A percentile compares a stretch with the other conserved stretches of the same genome.
These are phyloP conservation scores for Argynnis bischoffii DNA, from an alignment of 2,888 invertebrate genomes.

Conservation along the genomic window DNA sequence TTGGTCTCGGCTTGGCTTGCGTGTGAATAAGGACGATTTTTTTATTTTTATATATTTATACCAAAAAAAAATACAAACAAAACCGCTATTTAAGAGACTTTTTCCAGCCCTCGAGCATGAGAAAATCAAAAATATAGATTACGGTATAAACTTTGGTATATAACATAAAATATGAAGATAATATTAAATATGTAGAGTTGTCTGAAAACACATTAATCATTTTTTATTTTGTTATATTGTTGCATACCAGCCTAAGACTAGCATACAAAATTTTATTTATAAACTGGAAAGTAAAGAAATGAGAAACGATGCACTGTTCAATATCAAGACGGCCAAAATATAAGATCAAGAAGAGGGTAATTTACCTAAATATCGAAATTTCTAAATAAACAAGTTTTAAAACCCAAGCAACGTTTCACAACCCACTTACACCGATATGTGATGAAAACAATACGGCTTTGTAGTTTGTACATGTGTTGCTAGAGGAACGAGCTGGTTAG, in stretches of 20 bases:
- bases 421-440: constrained; percentile 23
- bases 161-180: too few relatives aligned
- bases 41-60: too few relatives aligned
- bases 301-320: not conserved
- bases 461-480: not conserved
- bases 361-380: constrained; percentile 18
- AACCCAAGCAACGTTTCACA: constrained; percentile 12
- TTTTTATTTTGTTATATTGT: too few relatives aligned
- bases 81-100: too few relatives aligned
- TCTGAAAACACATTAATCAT: too few relatives aligned
- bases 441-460: constrained; percentile 20
- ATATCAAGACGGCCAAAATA: constrained; percentile 1
- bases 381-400: constrained; percentile 17
- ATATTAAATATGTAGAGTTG: too few relatives aligned
- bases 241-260: not conserved
- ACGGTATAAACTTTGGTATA: too few relatives aligned
- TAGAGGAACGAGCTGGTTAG: not conserved
- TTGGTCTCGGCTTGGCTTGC: too few relatives aligned
- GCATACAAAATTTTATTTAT: not conserved
- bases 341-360: constrained; percentile 9
- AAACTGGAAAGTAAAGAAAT: not conserved
- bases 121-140: too few relatives aligned
- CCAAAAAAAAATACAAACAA: too few relatives aligned
- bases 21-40: too few relatives aligned
- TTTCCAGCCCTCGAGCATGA: too few relatives aligned